phyloP scores from a whole-genome alignment of 2,888 invertebrate genomes.

The Plagodis pulveraria region DNA sequence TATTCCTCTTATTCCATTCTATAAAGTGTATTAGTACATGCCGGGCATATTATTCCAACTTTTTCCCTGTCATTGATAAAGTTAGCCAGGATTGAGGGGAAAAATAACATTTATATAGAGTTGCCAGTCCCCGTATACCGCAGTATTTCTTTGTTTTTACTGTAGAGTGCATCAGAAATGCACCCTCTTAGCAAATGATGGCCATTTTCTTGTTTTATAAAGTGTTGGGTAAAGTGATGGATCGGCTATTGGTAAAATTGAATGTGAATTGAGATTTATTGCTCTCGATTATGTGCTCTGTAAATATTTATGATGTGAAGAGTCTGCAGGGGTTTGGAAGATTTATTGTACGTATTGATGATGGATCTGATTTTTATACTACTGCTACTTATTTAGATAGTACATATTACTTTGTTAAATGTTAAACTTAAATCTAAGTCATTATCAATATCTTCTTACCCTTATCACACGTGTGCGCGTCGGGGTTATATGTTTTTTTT shows the following conservation, averaged over 20 bases:
- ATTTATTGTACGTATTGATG: constrained; percentile 23
- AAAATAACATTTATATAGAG: constrained; percentile 51
- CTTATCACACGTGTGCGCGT: too few relatives aligned
- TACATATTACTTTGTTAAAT: not conserved
- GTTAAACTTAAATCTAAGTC: too few relatives aligned
- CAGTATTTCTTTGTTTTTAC: constrained; percentile 53
- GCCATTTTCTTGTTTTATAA: constrained; percentile 58
- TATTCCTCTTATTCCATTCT: too few relatives aligned
- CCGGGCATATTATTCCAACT: too few relatives aligned
- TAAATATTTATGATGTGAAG: constrained; percentile 38
- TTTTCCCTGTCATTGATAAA: constrained; percentile 41
- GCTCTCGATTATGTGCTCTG: constrained; percentile 36
- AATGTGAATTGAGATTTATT: constrained; percentile 70
- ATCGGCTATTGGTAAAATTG: constrained; percentile 63
- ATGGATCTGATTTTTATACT: constrained; percentile 3
- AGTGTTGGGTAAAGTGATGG: constrained; percentile 61
- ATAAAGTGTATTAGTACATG: too few relatives aligned
- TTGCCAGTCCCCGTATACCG: constrained; percentile 48
- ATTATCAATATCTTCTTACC: too few relatives aligned
- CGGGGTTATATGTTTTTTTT: too few relatives aligned
- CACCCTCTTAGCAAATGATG: constrained; percentile 63
- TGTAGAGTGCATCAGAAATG: constrained; percentile 67
- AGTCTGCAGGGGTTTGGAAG: constrained; percentile 27
- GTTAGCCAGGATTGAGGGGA: constrained; percentile 39
- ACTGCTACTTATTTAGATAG: not conserved